phyloP scores from a whole-genome alignment of 2,888 invertebrate species.

The Thelaira solivaga region DNA sequence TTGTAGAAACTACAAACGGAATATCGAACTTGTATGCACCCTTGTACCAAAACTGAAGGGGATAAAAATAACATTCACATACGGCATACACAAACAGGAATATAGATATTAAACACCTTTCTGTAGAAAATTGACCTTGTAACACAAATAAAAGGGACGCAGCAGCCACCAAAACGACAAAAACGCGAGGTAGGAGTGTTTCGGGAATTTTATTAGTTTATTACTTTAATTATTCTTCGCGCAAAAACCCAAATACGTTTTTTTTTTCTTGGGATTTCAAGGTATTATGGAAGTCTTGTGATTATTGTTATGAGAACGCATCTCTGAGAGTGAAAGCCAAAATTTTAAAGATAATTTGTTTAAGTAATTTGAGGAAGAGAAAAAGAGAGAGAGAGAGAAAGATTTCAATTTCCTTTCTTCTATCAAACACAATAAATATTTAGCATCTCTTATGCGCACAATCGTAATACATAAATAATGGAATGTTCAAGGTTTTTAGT shows the following conservation, averaged over 20 bases:
- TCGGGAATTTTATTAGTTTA: slow-evolving; percentile 65
- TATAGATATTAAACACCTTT: slow-evolving; percentile 52
- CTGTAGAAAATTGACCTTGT: slow-evolving; percentile 52
- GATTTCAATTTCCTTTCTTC: neutral
- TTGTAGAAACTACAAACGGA: too few species aligned
- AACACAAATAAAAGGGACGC: slow-evolving; percentile 18
- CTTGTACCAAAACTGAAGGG: too few species aligned
- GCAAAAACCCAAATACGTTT: slow-evolving; percentile 35
- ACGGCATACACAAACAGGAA: slow-evolving; percentile 5
- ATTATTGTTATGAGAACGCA: neutral
- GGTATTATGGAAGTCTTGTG: slow-evolving; percentile 22
- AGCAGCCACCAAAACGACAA: slow-evolving; percentile 43
- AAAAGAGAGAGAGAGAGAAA: neutral
- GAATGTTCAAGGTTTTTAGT: slow-evolving; percentile 44
- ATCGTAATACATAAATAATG: too few species aligned
- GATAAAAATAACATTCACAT: neutral
- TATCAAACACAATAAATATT: neutral
- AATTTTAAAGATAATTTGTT: neutral
- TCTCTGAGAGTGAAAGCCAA: neutral
- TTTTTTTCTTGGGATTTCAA: slow-evolving; percentile 43
- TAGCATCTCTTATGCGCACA: slow-evolving; percentile 46
- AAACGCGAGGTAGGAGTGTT: slow-evolving; percentile 56
- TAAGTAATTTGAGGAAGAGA: neutral
- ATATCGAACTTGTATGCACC: too few species aligned
- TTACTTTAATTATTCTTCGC: slow-evolving; percentile 65